Evolutionary conservation across 2,888 invertebrate species (phyloP), one percentile per base, ranked within the genome.

Genomic region (Melinaea menophilus): DNA sequence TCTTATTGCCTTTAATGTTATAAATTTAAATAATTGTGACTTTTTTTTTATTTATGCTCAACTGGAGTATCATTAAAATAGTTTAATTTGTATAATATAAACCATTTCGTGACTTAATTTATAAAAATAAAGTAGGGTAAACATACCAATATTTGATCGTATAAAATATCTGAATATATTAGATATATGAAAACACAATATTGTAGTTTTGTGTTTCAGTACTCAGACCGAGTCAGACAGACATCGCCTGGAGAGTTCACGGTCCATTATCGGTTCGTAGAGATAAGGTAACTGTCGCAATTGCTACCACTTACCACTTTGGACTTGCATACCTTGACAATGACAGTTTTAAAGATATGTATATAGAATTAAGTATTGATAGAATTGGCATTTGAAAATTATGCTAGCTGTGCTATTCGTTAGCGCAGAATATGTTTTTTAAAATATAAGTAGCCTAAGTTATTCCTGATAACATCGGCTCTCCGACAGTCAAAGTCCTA

Each of bases 231-330:
- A 66, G 63, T 41, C 66, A 79, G 80, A 81, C 79, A 79, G 82
- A 77, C 80, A 70, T 79, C 75, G 82, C 76, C 85, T 74, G 66
- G 87, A 86, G 86, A 86, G 76, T 86, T 85, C 85, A 80, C 82
- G 82, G 75, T 81, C 82, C 84, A 87, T 88, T 88, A 88, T 88
- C 87, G 82, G 81, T 73, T 78, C 72, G 76, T 75, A 72, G 80
- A 82, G 85, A 85, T 84, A 82, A 79, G 77, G 81, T 78, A 81
- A 80, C 80, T 80, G 82, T 81, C 81, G 75, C 80, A 73, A 75
- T 81, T 80, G 85, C 79, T 80, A 80, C 77, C 84, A 83, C 85
- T 85, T 81, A 80, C 80, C 71, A 72, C 67, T 4, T 3, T 3
- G 31, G 7, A 51, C 31, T 51, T 48, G 13, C 22, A 1, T 51